Percentiles rank a stretch among this genome's conserved stretches.
These are phyloP conservation scores for Copidosoma aretas DNA, from an alignment of 2,888 invertebrate genomes.

Conservation along the genomic window DNA sequence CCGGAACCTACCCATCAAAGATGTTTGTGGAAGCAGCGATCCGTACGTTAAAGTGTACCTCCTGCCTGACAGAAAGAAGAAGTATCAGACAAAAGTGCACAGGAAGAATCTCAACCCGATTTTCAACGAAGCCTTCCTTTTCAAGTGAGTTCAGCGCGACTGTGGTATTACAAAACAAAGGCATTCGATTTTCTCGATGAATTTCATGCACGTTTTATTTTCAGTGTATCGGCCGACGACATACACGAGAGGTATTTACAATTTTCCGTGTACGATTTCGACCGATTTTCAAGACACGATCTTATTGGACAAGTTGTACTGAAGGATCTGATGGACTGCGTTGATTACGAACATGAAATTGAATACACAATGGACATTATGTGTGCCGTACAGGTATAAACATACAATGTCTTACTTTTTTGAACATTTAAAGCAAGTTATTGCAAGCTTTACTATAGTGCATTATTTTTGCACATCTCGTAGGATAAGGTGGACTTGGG, in stretches of 20 bases:
- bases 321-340: slow-evolving; percentile 78
- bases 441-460: no score
- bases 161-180: no score
- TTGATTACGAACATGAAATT: slow-evolving; percentile 80
- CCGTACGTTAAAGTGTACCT: slow-evolving; percentile 88
- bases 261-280: slow-evolving; percentile 89
- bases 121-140: slow-evolving; percentile 84
- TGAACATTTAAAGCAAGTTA: no score
- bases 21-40: slow-evolving; percentile 84
- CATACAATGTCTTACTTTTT: no score
- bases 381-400: slow-evolving; percentile 75
- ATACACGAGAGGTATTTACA: slow-evolving; percentile 78
- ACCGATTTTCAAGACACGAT: slow-evolving; percentile 86
- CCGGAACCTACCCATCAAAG: slow-evolving; percentile 81
- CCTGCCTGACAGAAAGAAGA: slow-evolving; percentile 84
- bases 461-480: no score
- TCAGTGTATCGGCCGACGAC: slow-evolving; percentile 78
- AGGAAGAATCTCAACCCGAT: slow-evolving; percentile 81
- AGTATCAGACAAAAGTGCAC: slow-evolving; percentile 85
- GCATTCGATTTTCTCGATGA: no score
- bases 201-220: slow-evolving; percentile 32
- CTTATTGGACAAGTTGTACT: slow-evolving; percentile 85
- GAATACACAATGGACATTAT: slow-evolving; percentile 86
- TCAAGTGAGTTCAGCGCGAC: slow-evolving; percentile 66
- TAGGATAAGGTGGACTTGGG: slow-evolving; percentile 88